Base-by-base conservation (phyloP, 2,888 invertebrate genomes). In the Caenorhabditis panamensis region DNA sequence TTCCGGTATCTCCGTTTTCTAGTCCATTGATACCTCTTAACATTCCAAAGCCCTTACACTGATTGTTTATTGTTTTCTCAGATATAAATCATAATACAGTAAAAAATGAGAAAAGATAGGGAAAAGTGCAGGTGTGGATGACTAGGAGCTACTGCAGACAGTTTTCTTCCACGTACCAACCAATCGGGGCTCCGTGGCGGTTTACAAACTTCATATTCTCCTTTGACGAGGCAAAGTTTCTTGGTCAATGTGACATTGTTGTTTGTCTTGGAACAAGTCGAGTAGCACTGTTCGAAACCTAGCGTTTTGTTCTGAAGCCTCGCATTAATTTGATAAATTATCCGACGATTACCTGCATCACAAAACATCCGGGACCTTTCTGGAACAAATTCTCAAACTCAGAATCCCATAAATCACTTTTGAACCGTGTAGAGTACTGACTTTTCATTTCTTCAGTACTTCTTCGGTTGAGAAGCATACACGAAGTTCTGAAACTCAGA, bases 161-260 rank as follows among this genome's bases (percentile, higher is more conserved):
- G n/a, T 59, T 69, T 69, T 20, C 71, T 62, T 44, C 75, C 75
- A n/a, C 75, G 75, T 31, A 18, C 53, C 75, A 75, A 20, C 75
- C 66, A 67, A 6, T 75, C 66, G 16, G 51, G 49, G 4, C 16
- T 22, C 31, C 44, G 59, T 22, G 51, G 51, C 22, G 66, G 75
- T 36, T 58, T 59, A 18, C 75, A 75, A 44, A 75, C 28, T 3
- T 53, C 59, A 22, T 66, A 75, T 26, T 22, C 18, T 26, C 66
- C 59, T 20, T 54, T 53, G n/a, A 49, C 66, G 1, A 53, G 24
- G 47, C 66, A 66, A 5, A 75, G 16, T 2, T 37, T 24, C 22
- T 53, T 66, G 16, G 61, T 53, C 22, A 59, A 53, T 11, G 22
- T 20, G 0, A 53, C 31, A 31, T 4, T 16, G 0, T 37, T 44